Base-by-base conservation (phyloP, 2,113 vertebrate species). In the Epinephelus moara region DNA sequence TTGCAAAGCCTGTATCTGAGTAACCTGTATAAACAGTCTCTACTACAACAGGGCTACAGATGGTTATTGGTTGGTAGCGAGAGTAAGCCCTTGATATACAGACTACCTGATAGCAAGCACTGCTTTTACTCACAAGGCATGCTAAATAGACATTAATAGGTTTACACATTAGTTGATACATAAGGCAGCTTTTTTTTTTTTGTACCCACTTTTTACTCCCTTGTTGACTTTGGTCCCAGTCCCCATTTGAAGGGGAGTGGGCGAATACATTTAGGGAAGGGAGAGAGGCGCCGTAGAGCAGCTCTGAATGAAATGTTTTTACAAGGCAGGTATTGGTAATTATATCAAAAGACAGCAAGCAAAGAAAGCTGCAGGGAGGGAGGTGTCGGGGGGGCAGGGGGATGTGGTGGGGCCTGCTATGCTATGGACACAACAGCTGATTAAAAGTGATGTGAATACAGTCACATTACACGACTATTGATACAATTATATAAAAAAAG, bases 261-360 rank as follows among this genome's bases (percentile, higher is more conserved):
- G 79, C 60, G 50, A 80, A 19, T 80, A 86, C 70, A 83, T 85
- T 77, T 88, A 56, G 59, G 60, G 83, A 13, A 68, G 83, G 64
- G 73, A 68, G 52, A 68, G 80, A 79, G 82, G 62, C 0, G 84
- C 78, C 13, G 37, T 25, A 40, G 33, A 90, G 84, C 84, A 89
- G 82, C 86, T 90, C 60, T 45, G 77, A 88, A 84, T 85, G 57
- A 75, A 85, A 72, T 85, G 67, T 81, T 90, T 72, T 89, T 62
- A 85, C 80, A 92, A 94, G 93, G 94, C 93, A 94, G 80, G 80
- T 93, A 81, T 88, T 80, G 94, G 92, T 90, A 85, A 82, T 80
- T 63, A 71, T 80, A 91, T 90, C 88, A 93, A 92, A 91, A 91
- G 80, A 83, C 72, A 79, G 78, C 80, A 55, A 86, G 83, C 61